Base-by-base conservation (phyloP, 1,140 invertebrate species). In the Drosophila santomea region DNA sequence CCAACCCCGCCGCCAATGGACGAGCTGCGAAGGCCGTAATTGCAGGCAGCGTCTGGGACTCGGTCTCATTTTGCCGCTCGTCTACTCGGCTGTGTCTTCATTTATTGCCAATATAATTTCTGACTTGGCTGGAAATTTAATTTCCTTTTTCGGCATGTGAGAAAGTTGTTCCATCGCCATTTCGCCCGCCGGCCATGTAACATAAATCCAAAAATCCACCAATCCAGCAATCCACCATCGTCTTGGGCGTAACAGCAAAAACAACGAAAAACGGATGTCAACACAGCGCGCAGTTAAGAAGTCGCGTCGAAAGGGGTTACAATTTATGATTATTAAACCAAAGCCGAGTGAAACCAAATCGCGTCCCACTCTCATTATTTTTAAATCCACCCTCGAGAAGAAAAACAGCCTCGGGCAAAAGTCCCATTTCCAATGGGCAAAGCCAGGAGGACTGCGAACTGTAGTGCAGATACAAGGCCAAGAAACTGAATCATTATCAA, bases 61-160 rank as follows among this genome's bases (percentile, higher is more conserved):
- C 41, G 41, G 74, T 69, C 78, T 78, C 50, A 45, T 32, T 54
- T 67, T 67, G 15, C 15, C 38, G 20, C 15, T 25, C 35, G 25
- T 55, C 67, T 56, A 52, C 17, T 17, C 51, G 59, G 82, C 62
- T 78, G 64, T 63, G 80, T 84, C 84, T 84, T 88, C 84, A 89
- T 83, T 88, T 88, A 88, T 88, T 88, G 84, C 48, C 84, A 88
- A 88, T 88, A 88, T 88, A 89, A 89, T 85, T 89, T 88, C 83
- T 88, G 76, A 80, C 80, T 80, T 82, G 74, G 73, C 64, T 88
- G 64, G 66, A 89, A 88, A 88, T 88, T 90, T 89, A 88, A 88
- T 88, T 88, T 88, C 84, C 84, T 89, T 57, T 39, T 69, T 61
- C 39, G 60, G 52, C 20, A 73, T 60, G 48, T 68, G 38, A 61